A percentile compares a stretch with the other conserved stretches of the same genome.
phyloP scores from a whole-genome alignment of 2,113 vertebrate species.

The Ceyx margarethae region DNA sequence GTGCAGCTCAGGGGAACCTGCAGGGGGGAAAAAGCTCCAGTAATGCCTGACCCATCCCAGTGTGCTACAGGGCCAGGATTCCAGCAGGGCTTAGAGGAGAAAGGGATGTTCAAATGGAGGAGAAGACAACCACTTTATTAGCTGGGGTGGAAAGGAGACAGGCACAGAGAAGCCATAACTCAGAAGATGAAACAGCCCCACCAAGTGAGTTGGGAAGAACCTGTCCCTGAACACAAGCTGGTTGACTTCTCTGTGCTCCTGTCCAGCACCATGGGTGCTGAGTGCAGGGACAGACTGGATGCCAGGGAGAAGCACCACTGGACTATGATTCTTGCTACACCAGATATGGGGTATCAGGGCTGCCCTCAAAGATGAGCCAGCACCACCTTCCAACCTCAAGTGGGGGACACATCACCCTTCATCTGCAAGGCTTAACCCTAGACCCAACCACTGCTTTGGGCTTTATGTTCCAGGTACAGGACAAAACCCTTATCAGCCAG shows the following conservation, averaged over 20 bases:
- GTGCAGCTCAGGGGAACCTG: neutral
- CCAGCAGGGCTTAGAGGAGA: neutral
- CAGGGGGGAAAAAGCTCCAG: neutral
- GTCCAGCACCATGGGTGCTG: neutral
- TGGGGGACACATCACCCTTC: neutral
- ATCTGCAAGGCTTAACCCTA: neutral
- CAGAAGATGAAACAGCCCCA: neutral
- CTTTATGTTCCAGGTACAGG: neutral
- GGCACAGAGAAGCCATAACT: neutral
- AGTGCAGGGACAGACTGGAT: neutral
- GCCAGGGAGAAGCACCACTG: neutral
- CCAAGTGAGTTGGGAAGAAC: rapidly evolving
- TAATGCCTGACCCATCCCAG: neutral
- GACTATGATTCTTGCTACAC: neutral
- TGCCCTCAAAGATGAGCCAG: neutral
- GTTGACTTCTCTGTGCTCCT: neutral
- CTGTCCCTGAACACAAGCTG: neutral
- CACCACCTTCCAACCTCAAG: neutral
- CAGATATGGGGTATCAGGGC: neutral
- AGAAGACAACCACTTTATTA: neutral
- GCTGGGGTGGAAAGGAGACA: neutral
- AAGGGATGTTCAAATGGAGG: neutral
- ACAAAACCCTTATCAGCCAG: neutral
- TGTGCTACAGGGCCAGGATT: neutral
- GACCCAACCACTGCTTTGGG: neutral